These are phyloP conservation scores for Rhodinocichla rosea DNA, from an alignment of 2,113 vertebrate species.

Conservation along the genomic window DNA sequence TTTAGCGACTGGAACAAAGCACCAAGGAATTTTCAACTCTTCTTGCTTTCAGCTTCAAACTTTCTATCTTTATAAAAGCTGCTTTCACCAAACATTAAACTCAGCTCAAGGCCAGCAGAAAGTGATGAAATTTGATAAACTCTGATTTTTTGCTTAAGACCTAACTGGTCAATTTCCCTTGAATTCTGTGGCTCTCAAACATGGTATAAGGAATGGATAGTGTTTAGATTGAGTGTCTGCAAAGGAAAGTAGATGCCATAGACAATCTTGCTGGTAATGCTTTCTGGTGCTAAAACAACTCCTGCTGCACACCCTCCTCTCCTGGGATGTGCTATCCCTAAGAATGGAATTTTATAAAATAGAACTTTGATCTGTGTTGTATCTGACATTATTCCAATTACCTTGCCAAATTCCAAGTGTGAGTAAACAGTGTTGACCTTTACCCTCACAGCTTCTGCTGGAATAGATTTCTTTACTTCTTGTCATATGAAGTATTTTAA, in stretches of 20 bases:
- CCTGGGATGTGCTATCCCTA: not conserved
- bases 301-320: not conserved
- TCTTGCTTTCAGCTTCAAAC: not conserved
- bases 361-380: not conserved
- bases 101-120: not conserved
- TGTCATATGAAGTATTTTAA: not conserved
- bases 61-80: conserved; percentile 3
- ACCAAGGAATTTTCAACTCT: not conserved
- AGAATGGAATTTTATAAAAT: not conserved
- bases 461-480: not conserved
- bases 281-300: not conserved
- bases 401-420: conserved; percentile 25
- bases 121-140: not conserved
- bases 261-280: not conserved
- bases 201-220: not conserved
- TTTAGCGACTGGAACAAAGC: conserved; percentile 8
- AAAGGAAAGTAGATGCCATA: conserved; percentile 3
- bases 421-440: conserved; percentile 14
- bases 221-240: not conserved
- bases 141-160: not conserved
- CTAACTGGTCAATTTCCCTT: not conserved
- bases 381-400: conserved; percentile 33
- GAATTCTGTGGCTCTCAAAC: not conserved
- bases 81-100: conserved; percentile 3
- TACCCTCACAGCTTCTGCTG: not conserved